phyloP scores from a whole-genome alignment of 2,797 vertebrate species.

The Smutsia gigantea region DNA sequence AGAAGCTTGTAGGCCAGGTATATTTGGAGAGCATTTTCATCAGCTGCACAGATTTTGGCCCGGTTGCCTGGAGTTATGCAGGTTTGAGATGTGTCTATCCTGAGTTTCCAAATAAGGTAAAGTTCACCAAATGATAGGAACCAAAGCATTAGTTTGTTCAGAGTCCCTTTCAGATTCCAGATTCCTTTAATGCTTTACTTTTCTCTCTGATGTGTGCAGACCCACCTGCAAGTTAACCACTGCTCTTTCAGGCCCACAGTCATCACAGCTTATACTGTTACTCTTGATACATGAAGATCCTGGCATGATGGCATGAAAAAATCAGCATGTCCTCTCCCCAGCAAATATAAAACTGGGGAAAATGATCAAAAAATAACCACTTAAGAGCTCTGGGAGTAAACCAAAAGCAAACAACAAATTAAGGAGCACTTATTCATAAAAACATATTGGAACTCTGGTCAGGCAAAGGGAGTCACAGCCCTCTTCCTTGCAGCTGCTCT shows the following conservation, averaged over 20 bases:
- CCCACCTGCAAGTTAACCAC: neutral
- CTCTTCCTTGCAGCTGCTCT: neutral
- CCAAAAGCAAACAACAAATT: neutral
- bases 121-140: neutral
- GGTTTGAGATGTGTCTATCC: neutral
- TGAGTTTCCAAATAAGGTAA: neutral
- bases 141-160: neutral
- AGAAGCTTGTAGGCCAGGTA: fast-evolving
- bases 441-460: neutral
- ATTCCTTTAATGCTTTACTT: neutral
- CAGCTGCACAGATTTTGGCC: neutral
- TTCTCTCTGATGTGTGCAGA: neutral
- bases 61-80: neutral
- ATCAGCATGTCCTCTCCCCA: neutral
- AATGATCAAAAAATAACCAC: neutral
- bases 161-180: neutral
- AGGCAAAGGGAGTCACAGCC: fast-evolving
- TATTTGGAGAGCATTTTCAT: neutral
- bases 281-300: neutral
- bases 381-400: neutral
- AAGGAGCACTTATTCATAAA: neutral
- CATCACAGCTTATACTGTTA: neutral
- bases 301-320: neutral
- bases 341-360: neutral
- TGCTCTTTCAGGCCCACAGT: neutral